Evolutionary conservation across 2,797 vertebrate species (phyloP), one percentile per base, ranked within the genome.

Genomic region (Ctenosaura bakeri): DNA sequence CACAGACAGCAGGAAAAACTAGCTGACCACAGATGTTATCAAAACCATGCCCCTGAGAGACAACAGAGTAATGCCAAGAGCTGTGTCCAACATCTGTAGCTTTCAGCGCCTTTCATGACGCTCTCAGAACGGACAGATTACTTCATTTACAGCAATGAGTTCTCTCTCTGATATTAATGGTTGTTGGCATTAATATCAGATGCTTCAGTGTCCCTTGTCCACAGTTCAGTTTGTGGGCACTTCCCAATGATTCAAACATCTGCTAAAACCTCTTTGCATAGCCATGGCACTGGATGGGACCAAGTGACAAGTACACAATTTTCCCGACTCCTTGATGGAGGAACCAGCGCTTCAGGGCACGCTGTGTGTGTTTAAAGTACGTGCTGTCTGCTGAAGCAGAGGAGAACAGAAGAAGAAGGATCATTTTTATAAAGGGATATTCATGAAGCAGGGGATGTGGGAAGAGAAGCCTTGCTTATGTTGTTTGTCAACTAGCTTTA

Each of bases 221-320:
- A 54, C 50, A 22, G 22, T 38, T 6, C 4, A 22, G 16, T 54
- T 74, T 38, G 32, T 56, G 54, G 62, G 22, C 66, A 86, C 22
- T 90, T 90, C 54, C 54, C 50, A 42, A 64, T 82, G 9, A 76
- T 86, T 74, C n/a, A 52, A 82, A 86, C 13, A 64, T 24, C 14
- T 14, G 22, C 42, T 87, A 54, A 74, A 52, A 56, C 46, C n/a
- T 71, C 83, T 85, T 13, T 38, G 74, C 74, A 52, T n/a, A 38
- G 46, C 26, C 7, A 9, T 78, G 50, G 38, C 56, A 74, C 32
- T 35, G 64, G 38, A 90, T 38, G 12, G 38, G 76, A 74, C 35
- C 20, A n/a, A 62, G 52, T 79, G 83, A 20, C 83, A 80, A 80
- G 73, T 24, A 52, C 16, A 69, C 32, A 32, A 54, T 69, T 69